phyloP scores from a whole-genome alignment of 2,888 invertebrate species.

The Nowickia ferox region DNA sequence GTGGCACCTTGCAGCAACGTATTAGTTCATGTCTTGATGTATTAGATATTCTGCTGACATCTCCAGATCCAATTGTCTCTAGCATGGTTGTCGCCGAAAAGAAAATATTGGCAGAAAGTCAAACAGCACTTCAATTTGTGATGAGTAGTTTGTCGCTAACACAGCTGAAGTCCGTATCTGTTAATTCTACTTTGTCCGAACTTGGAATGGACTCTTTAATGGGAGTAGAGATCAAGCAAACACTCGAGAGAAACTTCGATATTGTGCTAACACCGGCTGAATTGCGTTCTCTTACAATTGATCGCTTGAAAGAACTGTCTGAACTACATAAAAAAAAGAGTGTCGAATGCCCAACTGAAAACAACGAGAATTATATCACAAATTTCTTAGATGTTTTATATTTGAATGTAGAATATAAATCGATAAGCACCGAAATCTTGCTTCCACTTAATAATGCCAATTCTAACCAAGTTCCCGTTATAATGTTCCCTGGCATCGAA shows the following conservation, averaged over 20 bases:
- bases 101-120: conserved; percentile 85
- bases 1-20: conserved; percentile 93
- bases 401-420: conserved; percentile 24
- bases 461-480: conserved; percentile 41
- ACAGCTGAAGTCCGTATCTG: conserved; percentile 88
- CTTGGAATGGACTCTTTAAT: conserved; percentile 98
- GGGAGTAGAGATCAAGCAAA: conserved; percentile 98
- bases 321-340: conserved; percentile 30
- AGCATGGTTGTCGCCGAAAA: conserved; percentile 96
- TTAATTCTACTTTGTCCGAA: conserved; percentile 91
- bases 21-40: conserved; percentile 91
- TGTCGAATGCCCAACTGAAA: neutral
- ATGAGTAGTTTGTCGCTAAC: conserved; percentile 88
- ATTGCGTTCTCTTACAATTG: conserved; percentile 90
- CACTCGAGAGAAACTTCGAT: conserved; percentile 94
- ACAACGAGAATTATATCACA: neutral
- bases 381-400: conserved; percentile 28
- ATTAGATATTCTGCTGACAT: conserved; percentile 89
- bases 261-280: conserved; percentile 93
- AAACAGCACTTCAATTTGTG: conserved; percentile 89
- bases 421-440: neutral
- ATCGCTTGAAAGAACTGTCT: conserved; percentile 80
- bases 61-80: conserved; percentile 88
- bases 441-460: conserved; percentile 35
- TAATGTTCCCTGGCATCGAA: conserved; percentile 63